Evolutionary conservation across 2,888 invertebrate species (phyloP).

Genomic region (Stenodera caucasica): DNA sequence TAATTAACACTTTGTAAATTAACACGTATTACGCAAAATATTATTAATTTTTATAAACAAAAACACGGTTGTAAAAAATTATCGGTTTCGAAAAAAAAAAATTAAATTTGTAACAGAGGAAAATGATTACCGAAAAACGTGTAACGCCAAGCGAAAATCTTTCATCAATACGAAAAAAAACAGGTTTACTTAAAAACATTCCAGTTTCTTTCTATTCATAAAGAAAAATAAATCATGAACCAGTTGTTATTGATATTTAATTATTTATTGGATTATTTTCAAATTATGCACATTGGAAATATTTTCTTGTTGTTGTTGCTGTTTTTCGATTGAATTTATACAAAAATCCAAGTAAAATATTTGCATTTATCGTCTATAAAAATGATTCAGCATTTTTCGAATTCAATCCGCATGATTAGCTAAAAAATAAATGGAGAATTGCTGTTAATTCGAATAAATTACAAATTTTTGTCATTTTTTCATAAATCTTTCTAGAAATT

Average conservation of each 20-base stretch:
- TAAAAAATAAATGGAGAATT: background rate
- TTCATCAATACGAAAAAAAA: background rate
- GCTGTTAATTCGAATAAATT: background rate
- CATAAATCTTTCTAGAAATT: too few relatives aligned
- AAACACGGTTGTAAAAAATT: too few relatives aligned
- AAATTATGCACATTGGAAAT: background rate
- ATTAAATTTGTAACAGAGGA: too few relatives aligned
- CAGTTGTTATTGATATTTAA: slow-evolving; percentile 1
- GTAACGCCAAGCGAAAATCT: background rate
- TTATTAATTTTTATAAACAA: too few relatives aligned
- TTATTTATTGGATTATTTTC: background rate
- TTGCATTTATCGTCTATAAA: background rate
- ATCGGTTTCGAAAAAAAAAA: too few relatives aligned
- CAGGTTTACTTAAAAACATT: background rate
- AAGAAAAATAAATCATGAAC: background rate
- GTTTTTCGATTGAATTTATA: background rate
- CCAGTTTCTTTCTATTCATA: background rate
- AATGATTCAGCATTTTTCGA: background rate
- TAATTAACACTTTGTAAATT: too few relatives aligned
- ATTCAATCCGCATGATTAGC: too few relatives aligned
- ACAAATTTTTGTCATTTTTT: too few relatives aligned
- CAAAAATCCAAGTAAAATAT: background rate
- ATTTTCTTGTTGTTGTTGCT: background rate
- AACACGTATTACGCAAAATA: too few relatives aligned
- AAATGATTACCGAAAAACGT: background rate